Base-by-base conservation (phyloP, 2,888 invertebrate genomes). In the Melipona bicolor region DNA sequence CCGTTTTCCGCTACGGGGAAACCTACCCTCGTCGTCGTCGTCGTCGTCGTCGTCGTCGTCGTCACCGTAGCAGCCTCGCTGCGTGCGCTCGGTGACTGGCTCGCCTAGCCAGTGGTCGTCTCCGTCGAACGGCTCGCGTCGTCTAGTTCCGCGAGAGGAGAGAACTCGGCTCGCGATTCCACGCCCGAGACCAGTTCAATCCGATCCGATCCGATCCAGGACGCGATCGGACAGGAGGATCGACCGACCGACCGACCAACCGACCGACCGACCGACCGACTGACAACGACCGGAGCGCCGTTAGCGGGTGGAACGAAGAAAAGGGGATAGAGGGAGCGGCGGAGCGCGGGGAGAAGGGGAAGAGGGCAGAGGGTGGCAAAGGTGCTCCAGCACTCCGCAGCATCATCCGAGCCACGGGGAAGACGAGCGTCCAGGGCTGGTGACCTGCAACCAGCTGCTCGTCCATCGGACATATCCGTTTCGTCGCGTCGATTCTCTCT, bases 351-450 rank as follows among this genome's bases (percentile, higher is more conserved):
- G 77, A 36, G 70, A 49, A 27, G 19, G 79, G 67, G 56, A 67
- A 62, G 36, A 24, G n/a, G 70, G 13, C 24, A 17, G 79, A 72
- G 85, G 79, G 81, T 68, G 87, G 83, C 68, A 68, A 79, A 78
- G 86, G 82, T 83, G 75, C 49, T 84, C 80, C 77, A 77, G 77
- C 79, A 36, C 76, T 80, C 85, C 85, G 81, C 85, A 84, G 85
- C 84, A 84, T 85, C 84, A 84, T 85, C 85, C 81, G 85, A 83
- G 82, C 78, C 76, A 79, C 79, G 77, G 77, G 79, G 74, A 83
- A 79, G 79, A 71, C 84, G 65, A 77, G 68, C 77, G 77, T 80
- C 77, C 89, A 91, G 88, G 91, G 90, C 87, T 91, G 89, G 88
- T 90, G 90, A 89, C 89, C 91, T 86, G 89, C 86, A 87, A 75